Evolutionary conservation across 92 coral and sea anemone genomes (phyloP).

Genomic region (Epizoanthus rinbou): DNA sequence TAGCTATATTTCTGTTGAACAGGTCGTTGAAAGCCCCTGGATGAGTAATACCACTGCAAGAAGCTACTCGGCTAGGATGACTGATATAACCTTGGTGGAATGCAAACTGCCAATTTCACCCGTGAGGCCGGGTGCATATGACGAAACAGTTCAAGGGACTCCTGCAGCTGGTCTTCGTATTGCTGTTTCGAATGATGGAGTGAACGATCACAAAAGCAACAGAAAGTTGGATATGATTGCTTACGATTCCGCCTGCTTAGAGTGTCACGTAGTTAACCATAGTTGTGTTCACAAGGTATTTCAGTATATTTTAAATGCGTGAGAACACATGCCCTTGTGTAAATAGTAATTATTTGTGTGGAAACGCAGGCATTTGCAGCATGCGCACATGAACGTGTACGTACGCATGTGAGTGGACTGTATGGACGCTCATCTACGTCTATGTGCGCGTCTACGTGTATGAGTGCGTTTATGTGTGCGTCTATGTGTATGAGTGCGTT

Average conservation of each 20-base stretch:
- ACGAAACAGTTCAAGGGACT: conserved; percentile 2
- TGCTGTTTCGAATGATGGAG: conserved; percentile 13
- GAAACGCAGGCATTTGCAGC: too few species aligned
- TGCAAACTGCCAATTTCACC: conserved; percentile 1
- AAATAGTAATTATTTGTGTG: too few species aligned
- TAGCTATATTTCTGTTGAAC: too few species aligned
- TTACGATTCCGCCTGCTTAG: conserved; percentile 8
- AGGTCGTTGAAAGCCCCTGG: conserved; percentile 28
- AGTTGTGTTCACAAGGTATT: conserved; percentile 7
- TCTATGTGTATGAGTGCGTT: too few species aligned
- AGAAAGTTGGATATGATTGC: conserved; percentile 17
- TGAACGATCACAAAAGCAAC: background rate
- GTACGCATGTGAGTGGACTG: too few species aligned
- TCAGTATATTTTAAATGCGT: background rate
- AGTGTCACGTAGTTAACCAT: background rate
- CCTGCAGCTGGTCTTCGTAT: conserved; percentile 14
- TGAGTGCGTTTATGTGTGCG: too few species aligned
- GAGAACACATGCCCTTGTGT: too few species aligned
- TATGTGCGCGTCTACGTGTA: too few species aligned
- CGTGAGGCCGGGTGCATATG: conserved; percentile 18
- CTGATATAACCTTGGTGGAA: conserved; percentile 16
- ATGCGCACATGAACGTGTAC: too few species aligned
- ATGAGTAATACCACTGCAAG: background rate
- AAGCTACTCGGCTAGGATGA: conserved; percentile 14
- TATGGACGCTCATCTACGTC: too few species aligned